These are phyloP conservation scores for Trisateles emortualis DNA, from an alignment of 2,888 invertebrate genomes.

Conservation along the genomic window DNA sequence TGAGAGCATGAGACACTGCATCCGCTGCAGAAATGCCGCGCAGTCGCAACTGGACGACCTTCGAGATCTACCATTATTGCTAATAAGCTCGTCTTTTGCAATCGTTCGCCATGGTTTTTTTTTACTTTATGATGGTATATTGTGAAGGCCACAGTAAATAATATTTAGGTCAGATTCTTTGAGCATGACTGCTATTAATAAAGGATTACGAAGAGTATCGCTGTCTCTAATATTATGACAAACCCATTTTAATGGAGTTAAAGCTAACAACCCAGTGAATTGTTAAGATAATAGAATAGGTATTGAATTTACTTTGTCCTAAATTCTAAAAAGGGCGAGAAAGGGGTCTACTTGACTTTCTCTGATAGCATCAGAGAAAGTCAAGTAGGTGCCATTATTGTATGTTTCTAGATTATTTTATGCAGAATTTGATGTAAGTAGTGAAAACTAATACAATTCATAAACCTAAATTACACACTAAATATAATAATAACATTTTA, in stretches of 20 bases:
- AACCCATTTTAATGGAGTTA: slow-evolving; percentile 9
- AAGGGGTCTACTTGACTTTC: too few species aligned
- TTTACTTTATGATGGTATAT: slow-evolving; percentile 56
- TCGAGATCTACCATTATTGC: slow-evolving; percentile 79
- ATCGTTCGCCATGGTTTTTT: slow-evolving; percentile 64
- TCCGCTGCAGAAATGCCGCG: slow-evolving; percentile 56
- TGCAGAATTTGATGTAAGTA: too few species aligned
- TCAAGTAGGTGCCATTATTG: too few species aligned
- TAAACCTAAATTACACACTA: too few species aligned
- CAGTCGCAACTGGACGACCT: slow-evolving; percentile 76
- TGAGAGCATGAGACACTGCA: slow-evolving; percentile 54
- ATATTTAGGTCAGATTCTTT: slow-evolving; percentile 13
- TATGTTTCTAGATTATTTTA: too few species aligned
- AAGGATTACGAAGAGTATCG: neutral
- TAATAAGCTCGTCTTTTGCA: slow-evolving; percentile 80
- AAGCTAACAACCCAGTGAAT: neutral
- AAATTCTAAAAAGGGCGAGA: too few species aligned
- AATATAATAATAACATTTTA: too few species aligned
- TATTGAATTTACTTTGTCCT: too few species aligned
- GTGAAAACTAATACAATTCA: too few species aligned
- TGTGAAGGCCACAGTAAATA: slow-evolving; percentile 15
- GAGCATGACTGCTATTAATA: neutral
- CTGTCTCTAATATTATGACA: slow-evolving; percentile 3
- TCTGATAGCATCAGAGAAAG: too few species aligned
- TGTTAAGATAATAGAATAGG: neutral